phyloP scores from a whole-genome alignment of 2,113 vertebrate species.

The Microcebus lehilahytsara region DNA sequence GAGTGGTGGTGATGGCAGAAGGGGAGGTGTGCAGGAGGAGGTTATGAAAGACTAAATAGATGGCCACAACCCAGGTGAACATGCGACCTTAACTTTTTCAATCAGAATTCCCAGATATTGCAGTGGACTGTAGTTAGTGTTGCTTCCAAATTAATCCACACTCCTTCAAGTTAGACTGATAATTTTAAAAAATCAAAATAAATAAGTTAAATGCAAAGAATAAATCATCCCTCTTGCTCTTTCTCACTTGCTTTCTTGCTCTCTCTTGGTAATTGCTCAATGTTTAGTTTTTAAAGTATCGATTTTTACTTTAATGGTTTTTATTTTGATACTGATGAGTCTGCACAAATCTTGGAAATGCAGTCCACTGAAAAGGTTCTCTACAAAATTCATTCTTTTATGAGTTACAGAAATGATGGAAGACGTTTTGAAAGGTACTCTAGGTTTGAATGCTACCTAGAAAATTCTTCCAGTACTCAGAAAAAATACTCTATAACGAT shows the following conservation, averaged over 20 bases:
- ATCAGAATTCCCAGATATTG: background rate
- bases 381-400: background rate
- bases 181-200: background rate
- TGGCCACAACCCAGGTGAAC: background rate
- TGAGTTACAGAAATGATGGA: background rate
- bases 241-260: background rate
- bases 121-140: background rate
- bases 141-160: background rate
- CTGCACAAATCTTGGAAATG: background rate
- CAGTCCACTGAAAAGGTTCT: background rate
- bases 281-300: background rate
- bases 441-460: slow-evolving; percentile 26
- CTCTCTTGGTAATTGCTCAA: background rate
- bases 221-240: background rate
- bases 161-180: background rate
- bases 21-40: background rate
- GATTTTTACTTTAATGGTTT: background rate
- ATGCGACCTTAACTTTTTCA: background rate
- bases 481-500: background rate
- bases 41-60: rapidly evolving
- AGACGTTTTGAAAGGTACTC: background rate
- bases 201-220: background rate
- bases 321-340: background rate
- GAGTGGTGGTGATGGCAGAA: rapidly evolving
- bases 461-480: slow-evolving; percentile 36